Evolutionary conservation across 2,888 invertebrate species (phyloP), one percentile per base, ranked within the genome.

Genomic region (Spodoptera littoralis): DNA sequence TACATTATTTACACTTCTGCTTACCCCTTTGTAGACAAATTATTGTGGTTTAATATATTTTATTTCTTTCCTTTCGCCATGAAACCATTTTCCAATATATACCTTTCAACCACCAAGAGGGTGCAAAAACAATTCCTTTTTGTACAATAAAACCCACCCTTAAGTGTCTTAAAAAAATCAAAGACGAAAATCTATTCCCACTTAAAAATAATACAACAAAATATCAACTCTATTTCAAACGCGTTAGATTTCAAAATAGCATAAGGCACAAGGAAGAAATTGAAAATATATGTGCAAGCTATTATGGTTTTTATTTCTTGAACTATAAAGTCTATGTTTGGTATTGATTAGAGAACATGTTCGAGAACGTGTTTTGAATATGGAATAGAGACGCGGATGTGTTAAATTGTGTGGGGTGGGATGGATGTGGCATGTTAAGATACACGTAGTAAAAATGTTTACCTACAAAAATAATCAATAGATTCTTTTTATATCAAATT

Each of bases 321-420:
- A 0, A 0, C 0, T 0, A 13, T 63, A 79, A 57, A 61, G 67
- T 70, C 11, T 49, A 65, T 55, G 53, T 58, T 62, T 27, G 13
- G 41, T 50, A 57, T 72, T 59, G 12, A 8, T 22, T 54, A 44
- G 43, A 51, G 60, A 51, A 76, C 63, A 77, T 36, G 36, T 36
- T 36, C 27, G 36, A 36, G 8, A 36, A 36, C 84, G 81, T 77
- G 85, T 53, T 65, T 64, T 80, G 88, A 88, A 88, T 88, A 82
- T 79, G 76, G 82, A 87, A 85, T 84, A 72, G 51, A 65, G 58
- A 57, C 78, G 48, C 52, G 58, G 81, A 85, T 78, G 74, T 76
- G 13, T 45, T 24, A 63, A 59, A 36, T 3, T 3, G 11, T 43
- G 18, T 48, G 8, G 9, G 9, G 11, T 60, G 12, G 6, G 24